Base-by-base conservation (phyloP, 1,140 invertebrate genomes). In the Drosophila lacertosa region DNA sequence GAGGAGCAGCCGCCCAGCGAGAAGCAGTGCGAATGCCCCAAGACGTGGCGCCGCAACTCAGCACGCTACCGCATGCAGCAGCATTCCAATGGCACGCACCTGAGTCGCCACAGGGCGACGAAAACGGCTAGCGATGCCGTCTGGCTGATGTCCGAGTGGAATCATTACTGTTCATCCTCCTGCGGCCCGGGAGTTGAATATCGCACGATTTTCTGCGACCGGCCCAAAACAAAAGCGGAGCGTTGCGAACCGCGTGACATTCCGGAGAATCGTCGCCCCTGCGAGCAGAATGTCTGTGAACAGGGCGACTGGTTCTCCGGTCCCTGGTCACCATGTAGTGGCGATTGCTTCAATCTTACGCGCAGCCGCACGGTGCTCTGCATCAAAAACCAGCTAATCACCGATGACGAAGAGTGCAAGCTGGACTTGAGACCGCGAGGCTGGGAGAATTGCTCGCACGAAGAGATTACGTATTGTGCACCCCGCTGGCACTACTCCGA, bases 251-350 rank as follows among this genome's bases (percentile, higher is more conserved):
- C 92, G 62, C 93, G 92, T 2, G 90, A 89, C 9, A 93, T 93
- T 71, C 95, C 95, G 0, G 92, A 93, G 54, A 92, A 92, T 3
- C 92, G 92, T 1, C 91, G 94, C 74, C 92, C 92, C 2, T 96
- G 95, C 72, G 92, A 92, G 48, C 94, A 93, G 40, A 11, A 48
- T 5, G 93, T 93, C 4, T 96, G 95, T 82, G 93, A 93, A 16
- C 37, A 59, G 18, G 94, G 93, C 0, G 92, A 94, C 69, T 96
- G 95, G 95, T 95, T 94, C 70, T 89, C 92, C 16, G 94, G 95
- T 15, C 93, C 94, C 1, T 96, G 95, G 95, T 91, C 93, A 2
- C 88, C 93, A 67, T 94, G 93, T 79, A 91, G 91, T 74, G 92
- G 91, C 53, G 82, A 90, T 47, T 91, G 91, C 48, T 91, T 91